Percentiles rank a stretch among this genome's conserved stretches.
Evolutionary conservation across 2,113 vertebrate genomes (phyloP).

Genomic region (Mastomys natalensis): DNA sequence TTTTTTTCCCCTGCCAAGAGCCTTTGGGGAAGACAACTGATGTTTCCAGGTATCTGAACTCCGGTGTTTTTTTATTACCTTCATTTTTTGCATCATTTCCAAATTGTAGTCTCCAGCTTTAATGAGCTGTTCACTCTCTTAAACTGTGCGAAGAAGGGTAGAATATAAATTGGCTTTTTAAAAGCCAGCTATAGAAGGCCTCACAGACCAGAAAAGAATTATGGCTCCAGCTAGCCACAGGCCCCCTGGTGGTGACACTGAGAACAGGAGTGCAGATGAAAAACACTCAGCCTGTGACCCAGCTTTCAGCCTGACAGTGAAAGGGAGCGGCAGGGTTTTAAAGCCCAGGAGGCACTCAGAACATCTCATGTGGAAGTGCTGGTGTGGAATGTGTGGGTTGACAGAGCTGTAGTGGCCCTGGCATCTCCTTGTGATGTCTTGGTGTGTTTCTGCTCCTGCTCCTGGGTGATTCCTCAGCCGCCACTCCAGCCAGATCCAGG

Average conservation of each 20-base stretch:
- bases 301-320: slow-evolving; percentile 1
- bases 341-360: not conserved
- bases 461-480: not conserved
- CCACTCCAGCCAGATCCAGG: not conserved
- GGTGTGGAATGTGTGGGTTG: not conserved
- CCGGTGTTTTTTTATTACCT: slow-evolving; percentile 48
- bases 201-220: not conserved
- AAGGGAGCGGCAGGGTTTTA: not conserved
- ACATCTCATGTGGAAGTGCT: not conserved
- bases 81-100: slow-evolving; percentile 59
- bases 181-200: slow-evolving; percentile 1
- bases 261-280: not conserved
- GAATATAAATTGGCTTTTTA: not conserved
- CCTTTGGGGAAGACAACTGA: slow-evolving; percentile 18
- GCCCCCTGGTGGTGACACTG: slow-evolving; percentile 58
- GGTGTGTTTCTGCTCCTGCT: not conserved
- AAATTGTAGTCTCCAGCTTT: slow-evolving; percentile 37
- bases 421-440: not conserved
- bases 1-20: not conserved
- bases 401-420: not conserved
- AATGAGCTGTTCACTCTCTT: not conserved
- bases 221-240: not conserved
- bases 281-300: not conserved
- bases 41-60: slow-evolving; percentile 53
- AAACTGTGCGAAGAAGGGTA: not conserved